Base-by-base conservation (phyloP, 1,140 invertebrate genomes). In the Meteorus sp. region DNA sequence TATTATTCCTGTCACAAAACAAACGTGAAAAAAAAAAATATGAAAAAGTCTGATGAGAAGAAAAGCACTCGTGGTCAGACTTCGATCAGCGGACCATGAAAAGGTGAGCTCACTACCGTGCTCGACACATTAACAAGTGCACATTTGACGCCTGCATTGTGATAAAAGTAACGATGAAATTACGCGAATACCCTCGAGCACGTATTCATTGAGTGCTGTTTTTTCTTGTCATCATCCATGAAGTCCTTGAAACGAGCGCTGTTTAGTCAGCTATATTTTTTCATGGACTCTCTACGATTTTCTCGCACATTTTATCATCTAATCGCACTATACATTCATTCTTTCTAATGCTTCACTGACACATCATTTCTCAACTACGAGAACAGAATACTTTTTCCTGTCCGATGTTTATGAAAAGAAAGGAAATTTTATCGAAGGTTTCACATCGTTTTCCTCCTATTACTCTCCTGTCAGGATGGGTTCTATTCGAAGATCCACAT, bases 151-250 rank as follows among this genome's bases (percentile, higher is more conserved):
- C n/a, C n/a, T n/a, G n/a, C n/a, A n/a, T n/a, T n/a, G n/a, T n/a
- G 17, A 39, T 39, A 39, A 39, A 15, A 39, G 17, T 15, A 39
- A 39, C 17, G 35, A 39, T 39, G 35, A 39, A 15, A 39, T 15
- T 39, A 39, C 65, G 59, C 56, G 54, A 53, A 29, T 59, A 33
- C 65, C 62, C 66, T 68, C 65, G 52, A 67, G 65, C 65, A 68
- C 66, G 66, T 66, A 66, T 33, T 57, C 56, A 45, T 57, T 39
- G 50, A 17, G 39, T 27, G 31, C 39, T 58, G n/a, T n/a, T n/a
- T n/a, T n/a, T n/a, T n/a, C n/a, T n/a, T 29, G 9, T 29, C 4
- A 29, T 9, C 9, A 29, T 4, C 9, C 27, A 29, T 29, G 27
- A 29, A 29, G 41, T 44, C 56, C 33, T 58, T 69, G 54, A 61